Evolutionary conservation across 2,888 invertebrate species (phyloP).

Genomic region (Mechanitis messenoides): DNA sequence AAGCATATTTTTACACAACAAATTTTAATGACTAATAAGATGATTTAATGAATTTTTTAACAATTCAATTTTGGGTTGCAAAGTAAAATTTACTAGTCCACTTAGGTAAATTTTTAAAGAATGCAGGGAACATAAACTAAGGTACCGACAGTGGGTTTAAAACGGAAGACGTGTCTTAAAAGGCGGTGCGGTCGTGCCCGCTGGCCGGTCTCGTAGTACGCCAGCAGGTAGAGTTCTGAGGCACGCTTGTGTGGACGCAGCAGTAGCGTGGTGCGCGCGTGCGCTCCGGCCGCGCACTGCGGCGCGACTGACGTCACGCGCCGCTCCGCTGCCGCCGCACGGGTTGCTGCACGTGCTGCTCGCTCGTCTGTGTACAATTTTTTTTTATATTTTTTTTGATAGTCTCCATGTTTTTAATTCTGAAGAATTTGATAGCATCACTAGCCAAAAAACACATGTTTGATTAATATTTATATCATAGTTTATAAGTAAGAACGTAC

Average conservation of each 20-base stretch:
- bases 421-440: no score
- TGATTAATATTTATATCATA: no score
- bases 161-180: constrained; percentile 57
- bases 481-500: no score
- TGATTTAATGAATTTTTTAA: no score
- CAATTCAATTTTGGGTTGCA: no score
- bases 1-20: not conserved
- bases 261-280: constrained; percentile 40
- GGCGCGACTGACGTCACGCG: constrained; percentile 28
- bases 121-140: constrained; percentile 4
- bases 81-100: no score
- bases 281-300: constrained; percentile 34
- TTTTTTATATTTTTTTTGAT: not conserved
- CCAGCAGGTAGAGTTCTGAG: constrained; percentile 48
- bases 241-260: constrained; percentile 48
- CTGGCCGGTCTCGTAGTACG: constrained; percentile 58
- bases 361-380: constrained; percentile 51
- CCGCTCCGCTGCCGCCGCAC: constrained; percentile 37
- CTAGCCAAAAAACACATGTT: no score
- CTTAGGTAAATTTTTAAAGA: no score
- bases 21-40: no score
- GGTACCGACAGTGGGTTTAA: constrained; percentile 46
- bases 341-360: constrained; percentile 43
- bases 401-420: no score
- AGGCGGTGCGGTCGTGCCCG: constrained; percentile 44